Evolutionary conservation across 1,140 invertebrate species (phyloP).

Genomic region (Drosophila erecta): DNA sequence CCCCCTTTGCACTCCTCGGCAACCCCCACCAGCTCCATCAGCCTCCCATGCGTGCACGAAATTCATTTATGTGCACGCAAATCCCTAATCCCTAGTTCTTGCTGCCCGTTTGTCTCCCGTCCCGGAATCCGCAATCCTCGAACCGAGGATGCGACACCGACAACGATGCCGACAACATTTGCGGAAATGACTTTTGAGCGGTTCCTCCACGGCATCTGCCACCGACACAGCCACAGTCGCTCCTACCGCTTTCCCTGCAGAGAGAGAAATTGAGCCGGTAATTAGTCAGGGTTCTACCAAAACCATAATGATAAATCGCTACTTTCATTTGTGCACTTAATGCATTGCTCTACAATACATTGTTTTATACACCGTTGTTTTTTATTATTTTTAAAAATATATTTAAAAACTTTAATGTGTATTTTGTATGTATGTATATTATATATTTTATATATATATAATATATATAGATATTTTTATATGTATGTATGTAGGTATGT

Average conservation of each 20-base stretch:
- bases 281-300: neutral
- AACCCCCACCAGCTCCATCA: neutral
- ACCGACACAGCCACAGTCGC: conserved; percentile 14
- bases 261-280: neutral
- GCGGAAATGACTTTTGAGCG: conserved; percentile 82
- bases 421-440: no score
- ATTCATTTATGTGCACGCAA: conserved; percentile 83
- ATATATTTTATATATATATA: no score
- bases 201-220: conserved; percentile 64
- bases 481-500: no score
- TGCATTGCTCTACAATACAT: no score
- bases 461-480: no score
- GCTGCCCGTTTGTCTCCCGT: conserved; percentile 59
- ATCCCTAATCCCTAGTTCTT: conserved; percentile 82
- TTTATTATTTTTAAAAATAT: no score
- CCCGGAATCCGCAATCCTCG: conserved; percentile 33
- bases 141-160: conserved; percentile 48
- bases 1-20: conserved; percentile 9
- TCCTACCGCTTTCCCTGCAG: conserved; percentile 1
- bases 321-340: no score
- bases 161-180: conserved; percentile 69
- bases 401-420: no score
- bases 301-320: no score
- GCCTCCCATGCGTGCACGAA: conserved; percentile 63
- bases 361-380: no score